phyloP scores from a whole-genome alignment of 2,888 invertebrate genomes.

The Reticulitermes lucifugus region DNA sequence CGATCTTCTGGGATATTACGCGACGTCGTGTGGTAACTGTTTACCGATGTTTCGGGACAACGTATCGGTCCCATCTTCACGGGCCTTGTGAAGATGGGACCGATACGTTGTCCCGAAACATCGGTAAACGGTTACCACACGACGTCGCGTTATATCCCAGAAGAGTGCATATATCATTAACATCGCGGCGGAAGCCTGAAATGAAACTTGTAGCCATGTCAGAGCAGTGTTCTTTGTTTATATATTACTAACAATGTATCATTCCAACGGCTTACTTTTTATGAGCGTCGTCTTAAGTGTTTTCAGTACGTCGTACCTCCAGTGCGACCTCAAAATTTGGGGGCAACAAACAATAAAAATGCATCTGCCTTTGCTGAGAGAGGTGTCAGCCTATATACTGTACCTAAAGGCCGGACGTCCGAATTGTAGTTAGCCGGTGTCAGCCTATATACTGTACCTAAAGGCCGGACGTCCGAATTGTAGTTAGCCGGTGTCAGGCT shows the following conservation, averaged over 20 bases:
- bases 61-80: no score
- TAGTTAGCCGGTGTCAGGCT: not conserved
- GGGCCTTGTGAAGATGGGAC: no score
- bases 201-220: not conserved
- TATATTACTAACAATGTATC: not conserved
- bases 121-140: no score
- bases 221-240: not conserved
- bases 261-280: not conserved
- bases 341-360: not conserved
- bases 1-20: no score
- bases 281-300: not conserved
- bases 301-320: not conserved
- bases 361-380: not conserved
- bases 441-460: no score
- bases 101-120: no score
- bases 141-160: no score
- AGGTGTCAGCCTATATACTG: no score
- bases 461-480: not conserved
- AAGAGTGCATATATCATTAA: no score
- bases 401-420: not conserved
- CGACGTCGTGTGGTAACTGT: no score
- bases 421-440: not conserved
- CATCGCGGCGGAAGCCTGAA: no score
- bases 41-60: no score
- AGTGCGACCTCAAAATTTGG: not conserved